phyloP scores from a whole-genome alignment of 2,888 invertebrate genomes.

The Polyploca ridens region DNA sequence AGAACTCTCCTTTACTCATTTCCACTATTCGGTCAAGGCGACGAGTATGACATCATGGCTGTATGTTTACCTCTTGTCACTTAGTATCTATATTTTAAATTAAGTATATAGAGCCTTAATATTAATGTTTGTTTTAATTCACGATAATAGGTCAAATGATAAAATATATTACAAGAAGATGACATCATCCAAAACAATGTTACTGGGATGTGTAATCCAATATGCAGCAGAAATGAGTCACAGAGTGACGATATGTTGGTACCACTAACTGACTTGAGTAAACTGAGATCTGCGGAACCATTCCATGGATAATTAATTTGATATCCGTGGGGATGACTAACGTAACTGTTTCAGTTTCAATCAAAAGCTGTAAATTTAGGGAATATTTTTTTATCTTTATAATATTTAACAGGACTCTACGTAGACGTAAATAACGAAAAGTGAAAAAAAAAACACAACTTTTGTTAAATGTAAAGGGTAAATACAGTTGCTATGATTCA shows the following conservation, averaged over 20 bases:
- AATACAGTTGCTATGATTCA: conserved; percentile 18
- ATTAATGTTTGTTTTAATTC: neutral
- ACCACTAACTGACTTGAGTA: conserved; percentile 19
- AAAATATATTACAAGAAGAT: conserved; percentile 31
- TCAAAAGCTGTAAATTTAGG: neutral
- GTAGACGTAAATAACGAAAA: too few species aligned
- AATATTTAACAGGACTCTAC: too few species aligned
- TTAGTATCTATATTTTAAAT: conserved; percentile 15
- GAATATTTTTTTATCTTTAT: too few species aligned
- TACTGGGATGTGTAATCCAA: conserved; percentile 64
- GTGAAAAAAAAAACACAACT: too few species aligned
- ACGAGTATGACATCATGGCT: conserved; percentile 29
- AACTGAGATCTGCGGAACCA: conserved; percentile 31
- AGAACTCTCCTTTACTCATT: conserved; percentile 23
- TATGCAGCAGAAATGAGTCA: conserved; percentile 64
- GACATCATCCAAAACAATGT: conserved; percentile 55
- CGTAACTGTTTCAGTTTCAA: neutral
- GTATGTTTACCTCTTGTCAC: conserved; percentile 29
- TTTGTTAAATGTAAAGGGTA: too few species aligned
- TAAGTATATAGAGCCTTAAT: too few species aligned
- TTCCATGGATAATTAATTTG: conserved; percentile 23
- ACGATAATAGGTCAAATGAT: neutral
- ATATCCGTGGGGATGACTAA: conserved; percentile 23
- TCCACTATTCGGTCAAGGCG: conserved; percentile 42
- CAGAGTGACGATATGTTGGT: conserved; percentile 16